These are phyloP conservation scores for Eupeodes latifasciatus DNA, from an alignment of 2,888 invertebrate genomes.

Conservation along the genomic window DNA sequence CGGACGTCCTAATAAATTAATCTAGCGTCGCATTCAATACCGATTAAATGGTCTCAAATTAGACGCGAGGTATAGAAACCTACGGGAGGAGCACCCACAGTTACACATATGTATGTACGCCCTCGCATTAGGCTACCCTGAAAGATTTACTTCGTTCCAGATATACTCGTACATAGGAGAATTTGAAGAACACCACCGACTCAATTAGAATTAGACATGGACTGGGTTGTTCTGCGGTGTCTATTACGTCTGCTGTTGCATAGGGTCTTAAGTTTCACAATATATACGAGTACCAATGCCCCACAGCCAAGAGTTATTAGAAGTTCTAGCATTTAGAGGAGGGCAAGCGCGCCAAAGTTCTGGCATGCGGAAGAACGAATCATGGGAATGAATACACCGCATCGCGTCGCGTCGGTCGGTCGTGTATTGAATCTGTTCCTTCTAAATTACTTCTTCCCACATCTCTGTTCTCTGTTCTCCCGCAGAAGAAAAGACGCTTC, in stretches of 20 bases:
- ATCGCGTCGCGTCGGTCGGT: not conserved
- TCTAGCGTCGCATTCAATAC: constrained; percentile 68
- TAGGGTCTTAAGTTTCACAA: constrained; percentile 63
- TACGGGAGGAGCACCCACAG: constrained; percentile 51
- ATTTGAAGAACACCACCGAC: constrained; percentile 50
- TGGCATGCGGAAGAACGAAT: constrained; percentile 72
- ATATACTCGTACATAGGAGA: not conserved
- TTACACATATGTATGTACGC: constrained; percentile 22
- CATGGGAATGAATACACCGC: constrained; percentile 50
- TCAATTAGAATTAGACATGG: constrained; percentile 60
- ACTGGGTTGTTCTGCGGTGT: constrained; percentile 38
- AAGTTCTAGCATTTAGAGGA: constrained; percentile 11
- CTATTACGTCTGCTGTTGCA: constrained; percentile 68
- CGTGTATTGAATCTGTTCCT: constrained; percentile 12
- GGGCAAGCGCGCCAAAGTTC: constrained; percentile 3
- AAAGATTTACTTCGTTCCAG: constrained; percentile 30
- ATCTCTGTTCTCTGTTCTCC: not conserved
- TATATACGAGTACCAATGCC: constrained; percentile 9
- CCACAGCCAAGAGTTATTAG: constrained; percentile 56
- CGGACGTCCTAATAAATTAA: constrained; percentile 74
- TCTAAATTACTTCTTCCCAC: constrained; percentile 43
- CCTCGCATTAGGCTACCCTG: constrained; percentile 25
- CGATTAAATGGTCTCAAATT: constrained; percentile 72
- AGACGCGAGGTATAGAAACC: constrained; percentile 51
- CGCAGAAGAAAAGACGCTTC: not conserved